These are phyloP conservation scores for Hydrolagus affinis DNA, from an alignment of 2,113 vertebrate genomes.

Conservation along the genomic window DNA sequence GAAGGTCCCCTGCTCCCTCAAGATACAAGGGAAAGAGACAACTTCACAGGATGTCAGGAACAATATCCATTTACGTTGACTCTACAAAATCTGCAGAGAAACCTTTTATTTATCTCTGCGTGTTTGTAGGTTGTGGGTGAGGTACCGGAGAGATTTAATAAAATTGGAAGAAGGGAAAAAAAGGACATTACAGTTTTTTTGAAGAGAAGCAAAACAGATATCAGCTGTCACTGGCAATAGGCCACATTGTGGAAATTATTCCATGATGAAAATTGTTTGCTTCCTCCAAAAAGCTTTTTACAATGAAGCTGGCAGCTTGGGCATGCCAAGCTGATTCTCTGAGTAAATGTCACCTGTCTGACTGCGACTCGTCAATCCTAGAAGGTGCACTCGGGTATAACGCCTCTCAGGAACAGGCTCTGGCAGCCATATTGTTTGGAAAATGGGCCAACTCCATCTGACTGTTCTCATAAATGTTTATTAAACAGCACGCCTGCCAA, in stretches of 20 bases:
- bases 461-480: conserved; percentile 51
- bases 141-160: conserved; percentile 47
- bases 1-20: conserved; percentile 64
- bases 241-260: conserved; percentile 36
- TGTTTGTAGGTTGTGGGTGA: conserved; percentile 46
- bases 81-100: conserved; percentile 54
- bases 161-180: conserved; percentile 23
- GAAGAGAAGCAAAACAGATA: conserved; percentile 33
- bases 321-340: conserved; percentile 68
- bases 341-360: conserved; percentile 74
- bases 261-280: conserved; percentile 38
- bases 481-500: conserved; percentile 53
- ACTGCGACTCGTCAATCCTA: conserved; percentile 63
- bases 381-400: conserved; percentile 54
- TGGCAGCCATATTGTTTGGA: conserved; percentile 43
- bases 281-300: conserved; percentile 39
- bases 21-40: conserved; percentile 67
- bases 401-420: conserved; percentile 44
- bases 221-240: conserved; percentile 20
- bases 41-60: conserved; percentile 78
- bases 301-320: conserved; percentile 60
- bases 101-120: conserved; percentile 46
- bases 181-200: conserved; percentile 31
- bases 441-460: conserved; percentile 39
- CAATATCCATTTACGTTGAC: conserved; percentile 71